Evolutionary conservation across 1,140 invertebrate genomes (phyloP), one percentile per base, ranked within the genome.

Genomic region (Pollicipes pollicipes): DNA sequence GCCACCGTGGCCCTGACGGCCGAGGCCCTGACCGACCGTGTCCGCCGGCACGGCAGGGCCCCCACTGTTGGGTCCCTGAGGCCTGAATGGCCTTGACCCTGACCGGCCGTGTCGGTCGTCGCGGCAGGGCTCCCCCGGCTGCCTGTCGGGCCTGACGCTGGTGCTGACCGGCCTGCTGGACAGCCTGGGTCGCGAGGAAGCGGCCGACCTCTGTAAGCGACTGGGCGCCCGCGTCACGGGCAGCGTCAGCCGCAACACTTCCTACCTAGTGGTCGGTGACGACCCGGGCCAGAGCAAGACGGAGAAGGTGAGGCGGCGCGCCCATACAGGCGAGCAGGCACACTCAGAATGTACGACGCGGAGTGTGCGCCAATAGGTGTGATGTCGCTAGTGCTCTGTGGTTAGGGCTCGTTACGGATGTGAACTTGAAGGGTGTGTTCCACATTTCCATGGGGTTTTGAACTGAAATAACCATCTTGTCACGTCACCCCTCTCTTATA

Each of bases 91-190:
- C n/a, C n/a, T n/a, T n/a, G n/a, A n/a, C n/a, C n/a, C n/a, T n/a
- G n/a, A n/a, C n/a, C n/a, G n/a, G n/a, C n/a, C n/a, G n/a, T n/a
- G n/a, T n/a, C n/a, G n/a, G n/a, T n/a, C n/a, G n/a, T n/a, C n/a
- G n/a, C 21, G 2, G 45, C 45, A 66, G 64, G 64, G 64, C 17
- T 21, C 64, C 3, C 64, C 64, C 6, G 83, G 86, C 77, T 92
- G 91, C 77, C 79, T 95, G 4, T 84, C 85, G 69, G 88, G 88
- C 70, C 79, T 90, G 73, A 88, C 85, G 31, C 95, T 97, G 79
- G 79, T 96, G 16, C 80, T 93, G 66, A 95, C 91, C 72, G 94
- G 94, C 29, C 88, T 95, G 8, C 81, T 94, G 21, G 93, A 95
- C 77, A 93, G 90, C 0, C 83, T 97, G 74, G 91, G 94, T 77